Conservation (phyloP, 2,888 invertebrate genomes). For the Lamellibrachia satsuma region DNA sequence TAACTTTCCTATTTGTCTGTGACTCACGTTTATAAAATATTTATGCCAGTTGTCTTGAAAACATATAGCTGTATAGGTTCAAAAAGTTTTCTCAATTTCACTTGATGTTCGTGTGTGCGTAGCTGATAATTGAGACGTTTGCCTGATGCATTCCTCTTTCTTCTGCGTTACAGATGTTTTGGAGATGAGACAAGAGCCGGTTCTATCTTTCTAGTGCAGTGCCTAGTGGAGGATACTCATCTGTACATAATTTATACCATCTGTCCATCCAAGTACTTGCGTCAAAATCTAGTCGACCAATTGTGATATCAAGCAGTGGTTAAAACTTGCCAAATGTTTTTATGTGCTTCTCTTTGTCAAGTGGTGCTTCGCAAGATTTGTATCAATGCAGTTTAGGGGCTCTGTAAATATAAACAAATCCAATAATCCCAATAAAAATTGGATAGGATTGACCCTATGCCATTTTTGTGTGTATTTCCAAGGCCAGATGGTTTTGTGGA, state of each 20-base stretch:
- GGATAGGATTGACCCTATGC: too few species aligned
- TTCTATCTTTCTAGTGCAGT: constrained; percentile 13
- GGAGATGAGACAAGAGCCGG: not conserved
- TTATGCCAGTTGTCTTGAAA: not conserved
- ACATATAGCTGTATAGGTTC: not conserved
- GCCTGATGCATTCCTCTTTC: not conserved
- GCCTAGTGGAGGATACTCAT: not conserved
- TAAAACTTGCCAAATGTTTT: not conserved
- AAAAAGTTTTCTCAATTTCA: not conserved
- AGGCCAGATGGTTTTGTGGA: not conserved
- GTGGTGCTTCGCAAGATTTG: not conserved
- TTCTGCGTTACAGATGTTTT: not conserved
- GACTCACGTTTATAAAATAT: not conserved
- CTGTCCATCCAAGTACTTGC: not conserved
- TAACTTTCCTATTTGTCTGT: too few species aligned
- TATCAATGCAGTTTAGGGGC: not conserved
- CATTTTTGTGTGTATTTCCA: too few species aligned
- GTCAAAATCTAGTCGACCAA: not conserved
- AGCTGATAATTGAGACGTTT: not conserved
- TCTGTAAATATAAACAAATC: too few species aligned
- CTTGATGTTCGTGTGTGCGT: not conserved
- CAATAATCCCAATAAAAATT: too few species aligned
- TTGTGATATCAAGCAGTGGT: not conserved
- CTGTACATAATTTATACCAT: constrained; percentile 17
- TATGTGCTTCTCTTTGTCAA: not conserved